Conservation (phyloP, 2,113 vertebrate genomes). For the Clinocottus analis region DNA sequence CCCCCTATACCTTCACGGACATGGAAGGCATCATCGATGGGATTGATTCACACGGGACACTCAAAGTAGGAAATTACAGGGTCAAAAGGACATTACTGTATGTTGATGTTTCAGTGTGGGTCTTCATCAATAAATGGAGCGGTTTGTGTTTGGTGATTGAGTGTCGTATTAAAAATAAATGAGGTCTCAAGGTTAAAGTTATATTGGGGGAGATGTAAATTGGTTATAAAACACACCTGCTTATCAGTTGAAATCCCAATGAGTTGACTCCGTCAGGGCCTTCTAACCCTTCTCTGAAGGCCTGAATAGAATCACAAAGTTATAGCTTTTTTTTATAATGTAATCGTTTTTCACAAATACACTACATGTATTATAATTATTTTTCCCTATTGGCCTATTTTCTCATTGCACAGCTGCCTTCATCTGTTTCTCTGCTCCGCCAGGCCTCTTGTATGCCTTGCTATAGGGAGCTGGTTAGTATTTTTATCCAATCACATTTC, state of each 20-base stretch:
- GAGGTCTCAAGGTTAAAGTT: conserved; percentile 21
- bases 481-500: no score
- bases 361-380: no score
- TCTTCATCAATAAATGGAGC: conserved; percentile 5
- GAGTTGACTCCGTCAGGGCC: no score
- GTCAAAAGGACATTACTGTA: conserved; percentile 20
- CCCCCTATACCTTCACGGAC: neutral
- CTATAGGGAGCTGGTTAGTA: no score
- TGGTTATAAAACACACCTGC: neutral
- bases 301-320: no score
- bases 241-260: conserved; percentile 2
- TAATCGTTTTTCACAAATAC: no score
- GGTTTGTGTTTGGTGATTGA: neutral
- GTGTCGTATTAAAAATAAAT: conserved; percentile 17
- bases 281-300: no score
- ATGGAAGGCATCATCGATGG: conserved; percentile 27
- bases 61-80: conserved; percentile 35
- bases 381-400: no score
- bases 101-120: conserved; percentile 10
- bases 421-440: no score
- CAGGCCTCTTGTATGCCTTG: no score
- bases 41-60: conserved; percentile 39
- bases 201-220: neutral
- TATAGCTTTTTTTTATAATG: no score
- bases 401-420: no score